phyloP scores from a whole-genome alignment of 2,888 invertebrate species.

The Rhagium mordax region DNA sequence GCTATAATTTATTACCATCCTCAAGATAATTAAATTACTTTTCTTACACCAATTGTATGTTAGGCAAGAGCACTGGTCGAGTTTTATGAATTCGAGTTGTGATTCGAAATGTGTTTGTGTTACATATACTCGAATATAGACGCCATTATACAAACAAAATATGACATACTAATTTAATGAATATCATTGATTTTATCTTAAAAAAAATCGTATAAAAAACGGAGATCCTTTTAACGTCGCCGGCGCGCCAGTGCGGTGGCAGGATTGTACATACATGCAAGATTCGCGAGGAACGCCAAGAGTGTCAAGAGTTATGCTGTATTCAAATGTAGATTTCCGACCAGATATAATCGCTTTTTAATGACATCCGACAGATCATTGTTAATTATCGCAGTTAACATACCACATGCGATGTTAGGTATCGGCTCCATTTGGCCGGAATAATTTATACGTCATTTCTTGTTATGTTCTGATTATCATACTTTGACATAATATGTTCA shows the following conservation, averaged over 20 bases:
- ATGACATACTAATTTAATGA: no score
- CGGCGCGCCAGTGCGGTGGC: background rate
- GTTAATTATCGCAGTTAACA: slow-evolving; percentile 29
- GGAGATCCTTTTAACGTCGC: background rate
- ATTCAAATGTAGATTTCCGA: slow-evolving; percentile 27
- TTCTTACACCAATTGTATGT: no score
- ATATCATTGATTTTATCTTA: no score
- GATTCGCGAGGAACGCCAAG: slow-evolving; percentile 12
- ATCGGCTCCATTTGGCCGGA: slow-evolving; percentile 26
- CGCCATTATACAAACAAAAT: no score
- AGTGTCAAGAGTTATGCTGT: slow-evolving; percentile 5
- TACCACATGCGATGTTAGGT: slow-evolving; percentile 9
- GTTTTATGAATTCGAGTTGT: no score
- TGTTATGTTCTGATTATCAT: slow-evolving; percentile 31
- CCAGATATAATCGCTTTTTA: slow-evolving; percentile 30
- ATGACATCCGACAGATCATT: slow-evolving; percentile 32
- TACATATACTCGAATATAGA: no score
- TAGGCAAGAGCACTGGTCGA: no score
- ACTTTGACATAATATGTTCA: slow-evolving; percentile 13
- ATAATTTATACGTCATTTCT: slow-evolving; percentile 30
- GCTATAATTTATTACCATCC: no score
- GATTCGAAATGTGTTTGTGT: no score
- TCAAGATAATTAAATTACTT: no score
- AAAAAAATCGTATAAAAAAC: no score
- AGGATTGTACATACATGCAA: background rate